A percentile compares a stretch with the other conserved stretches of the same genome.
Conservation (phyloP, 2,113 vertebrate genomes). For the Alligator mississippiensis region DNA sequence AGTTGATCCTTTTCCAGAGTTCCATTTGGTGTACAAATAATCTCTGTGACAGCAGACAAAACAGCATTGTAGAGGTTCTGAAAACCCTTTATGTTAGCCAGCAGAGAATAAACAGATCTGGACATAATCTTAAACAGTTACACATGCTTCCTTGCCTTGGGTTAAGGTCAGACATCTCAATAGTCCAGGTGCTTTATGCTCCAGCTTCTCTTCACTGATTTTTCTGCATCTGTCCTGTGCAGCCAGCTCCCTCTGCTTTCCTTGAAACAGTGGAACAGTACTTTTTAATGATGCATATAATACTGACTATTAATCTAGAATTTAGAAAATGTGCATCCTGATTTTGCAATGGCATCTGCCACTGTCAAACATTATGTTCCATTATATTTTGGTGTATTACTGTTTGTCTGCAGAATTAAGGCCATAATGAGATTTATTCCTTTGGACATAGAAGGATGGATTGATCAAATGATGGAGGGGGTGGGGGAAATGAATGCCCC, state of each 20-base stretch:
- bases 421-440: background rate
- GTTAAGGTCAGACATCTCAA: background rate
- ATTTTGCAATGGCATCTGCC: background rate
- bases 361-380: background rate
- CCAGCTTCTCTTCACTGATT: background rate
- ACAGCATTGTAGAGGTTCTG: too few relatives aligned
- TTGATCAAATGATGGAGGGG: background rate
- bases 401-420: background rate
- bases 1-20: background rate
- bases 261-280: background rate
- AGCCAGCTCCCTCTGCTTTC: background rate
- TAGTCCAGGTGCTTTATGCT: background rate
- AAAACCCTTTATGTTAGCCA: too few relatives aligned
- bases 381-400: background rate
- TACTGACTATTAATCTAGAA: slow-evolving; percentile 12
- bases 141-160: background rate
- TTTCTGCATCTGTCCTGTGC: background rate
- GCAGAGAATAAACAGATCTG: too few relatives aligned
- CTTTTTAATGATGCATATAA: background rate
- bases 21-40: background rate
- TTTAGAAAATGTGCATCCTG: background rate
- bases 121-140: too few relatives aligned
- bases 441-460: background rate
- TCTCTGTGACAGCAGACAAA: background rate
- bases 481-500: background rate